phyloP scores from a whole-genome alignment of 2,888 invertebrate genomes.

The Germaria angustata region DNA sequence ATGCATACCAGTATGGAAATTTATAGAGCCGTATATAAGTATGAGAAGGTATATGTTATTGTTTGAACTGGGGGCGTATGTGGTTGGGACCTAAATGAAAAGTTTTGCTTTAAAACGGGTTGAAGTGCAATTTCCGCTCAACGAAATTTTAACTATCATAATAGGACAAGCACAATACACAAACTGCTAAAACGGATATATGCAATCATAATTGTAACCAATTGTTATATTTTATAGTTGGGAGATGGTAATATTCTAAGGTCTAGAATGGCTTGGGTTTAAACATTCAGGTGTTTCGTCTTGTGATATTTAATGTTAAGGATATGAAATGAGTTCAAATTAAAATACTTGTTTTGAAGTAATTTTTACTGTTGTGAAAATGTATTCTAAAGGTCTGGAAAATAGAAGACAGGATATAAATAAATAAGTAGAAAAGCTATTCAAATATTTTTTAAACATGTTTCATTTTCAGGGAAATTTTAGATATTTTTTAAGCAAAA shows the following conservation, averaged over 20 bases:
- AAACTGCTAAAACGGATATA: constrained; percentile 5
- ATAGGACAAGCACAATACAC: neutral
- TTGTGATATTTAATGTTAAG: neutral
- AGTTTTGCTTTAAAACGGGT: constrained; percentile 17
- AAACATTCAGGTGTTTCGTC: neutral
- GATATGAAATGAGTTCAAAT: constrained; percentile 5
- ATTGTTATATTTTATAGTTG: neutral
- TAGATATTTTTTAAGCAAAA: too few relatives aligned
- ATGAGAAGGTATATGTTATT: neutral
- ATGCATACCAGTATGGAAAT: neutral
- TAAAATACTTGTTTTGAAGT: neutral
- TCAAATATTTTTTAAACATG: too few relatives aligned
- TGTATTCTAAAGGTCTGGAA: neutral
- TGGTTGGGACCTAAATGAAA: neutral
- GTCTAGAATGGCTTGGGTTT: neutral
- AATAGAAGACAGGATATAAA: neutral
- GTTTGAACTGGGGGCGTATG: neutral
- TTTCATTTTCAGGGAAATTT: too few relatives aligned
- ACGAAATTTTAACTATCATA: constrained; percentile 18
- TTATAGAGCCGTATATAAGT: neutral
- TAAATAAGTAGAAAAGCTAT: too few relatives aligned
- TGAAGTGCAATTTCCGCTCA: constrained; percentile 52
- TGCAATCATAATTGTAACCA: constrained; percentile 11
- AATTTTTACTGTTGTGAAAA: neutral
- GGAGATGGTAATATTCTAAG: neutral